phyloP scores from a whole-genome alignment of 2,797 vertebrate genomes.

The Falco berigora region DNA sequence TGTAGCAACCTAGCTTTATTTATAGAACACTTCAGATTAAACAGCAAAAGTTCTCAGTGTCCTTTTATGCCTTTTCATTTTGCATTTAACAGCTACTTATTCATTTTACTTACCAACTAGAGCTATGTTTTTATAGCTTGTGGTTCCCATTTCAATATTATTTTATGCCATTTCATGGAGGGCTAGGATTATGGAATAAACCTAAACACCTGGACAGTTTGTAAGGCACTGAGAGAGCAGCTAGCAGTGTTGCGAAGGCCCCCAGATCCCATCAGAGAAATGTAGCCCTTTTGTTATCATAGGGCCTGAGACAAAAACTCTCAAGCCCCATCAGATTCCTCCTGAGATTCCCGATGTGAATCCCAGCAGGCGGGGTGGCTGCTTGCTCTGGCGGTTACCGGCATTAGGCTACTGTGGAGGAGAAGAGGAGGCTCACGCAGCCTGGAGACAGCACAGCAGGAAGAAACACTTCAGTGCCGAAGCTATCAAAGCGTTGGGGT shows the following conservation, averaged over 20 bases:
- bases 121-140: slow-evolving; percentile 12
- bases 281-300: not conserved
- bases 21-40: slow-evolving; percentile 33
- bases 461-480: not conserved
- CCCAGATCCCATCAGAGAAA: not conserved
- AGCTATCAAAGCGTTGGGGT: rapidly evolving
- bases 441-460: rapidly evolving
- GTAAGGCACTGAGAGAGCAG: not conserved
- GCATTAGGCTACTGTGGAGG: not conserved
- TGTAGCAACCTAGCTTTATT: slow-evolving; percentile 13
- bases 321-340: not conserved
- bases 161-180: slow-evolving; percentile 33
- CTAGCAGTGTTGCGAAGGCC: not conserved
- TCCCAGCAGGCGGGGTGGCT: not conserved
- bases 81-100: slow-evolving; percentile 47
- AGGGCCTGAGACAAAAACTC: not conserved
- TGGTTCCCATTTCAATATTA: slow-evolving; percentile 41
- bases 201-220: not conserved
- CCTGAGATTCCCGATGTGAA: not conserved
- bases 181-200: slow-evolving; percentile 5
- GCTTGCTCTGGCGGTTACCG: not conserved
- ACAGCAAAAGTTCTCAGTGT: slow-evolving; percentile 19
- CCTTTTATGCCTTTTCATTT: slow-evolving; percentile 22
- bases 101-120: slow-evolving; percentile 29
- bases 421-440: not conserved